Evolutionary conservation across 92 coral and sea anemone genomes (phyloP).

Genomic region (Diadumene lineata): DNA sequence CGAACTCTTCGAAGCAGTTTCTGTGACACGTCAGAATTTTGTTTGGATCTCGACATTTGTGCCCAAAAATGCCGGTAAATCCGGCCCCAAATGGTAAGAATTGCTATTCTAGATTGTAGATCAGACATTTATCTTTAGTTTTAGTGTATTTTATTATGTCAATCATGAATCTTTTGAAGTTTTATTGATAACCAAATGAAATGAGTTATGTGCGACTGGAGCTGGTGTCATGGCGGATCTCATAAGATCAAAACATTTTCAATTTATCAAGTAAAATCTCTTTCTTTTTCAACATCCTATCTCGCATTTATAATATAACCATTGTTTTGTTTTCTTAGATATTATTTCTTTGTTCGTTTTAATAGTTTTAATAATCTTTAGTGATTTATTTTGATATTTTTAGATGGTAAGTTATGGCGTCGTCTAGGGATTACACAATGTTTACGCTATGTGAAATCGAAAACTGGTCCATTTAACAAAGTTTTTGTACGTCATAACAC

Average conservation of each 20-base stretch:
- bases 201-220: conserved; percentile 9
- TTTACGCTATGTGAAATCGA: conserved; percentile 16
- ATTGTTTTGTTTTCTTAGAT: conserved; percentile 1
- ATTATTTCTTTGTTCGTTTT: not conserved
- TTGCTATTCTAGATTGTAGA: not conserved
- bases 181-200: not conserved
- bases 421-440: conserved; percentile 13
- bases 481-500: conserved; percentile 21
- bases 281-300: conserved; percentile 1
- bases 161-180: not conserved
- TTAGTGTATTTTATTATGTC: not conserved
- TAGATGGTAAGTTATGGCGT: not conserved
- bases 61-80: conserved; percentile 89
- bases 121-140: conserved; percentile 16
- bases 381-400: not conserved
- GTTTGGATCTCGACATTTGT: conserved; percentile 45
- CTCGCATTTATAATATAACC: not conserved
- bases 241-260: conserved; percentile 1
- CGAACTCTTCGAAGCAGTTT: conserved; percentile 24
- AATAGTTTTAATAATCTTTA: conserved; percentile 10
- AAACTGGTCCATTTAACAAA: not conserved
- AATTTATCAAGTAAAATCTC: not conserved
- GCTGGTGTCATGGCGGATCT: conserved; percentile 33
- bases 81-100: conserved; percentile 85
- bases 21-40: conserved; percentile 88